Conservation (phyloP, 2,888 invertebrate genomes). For the Amaurobius ferox region DNA sequence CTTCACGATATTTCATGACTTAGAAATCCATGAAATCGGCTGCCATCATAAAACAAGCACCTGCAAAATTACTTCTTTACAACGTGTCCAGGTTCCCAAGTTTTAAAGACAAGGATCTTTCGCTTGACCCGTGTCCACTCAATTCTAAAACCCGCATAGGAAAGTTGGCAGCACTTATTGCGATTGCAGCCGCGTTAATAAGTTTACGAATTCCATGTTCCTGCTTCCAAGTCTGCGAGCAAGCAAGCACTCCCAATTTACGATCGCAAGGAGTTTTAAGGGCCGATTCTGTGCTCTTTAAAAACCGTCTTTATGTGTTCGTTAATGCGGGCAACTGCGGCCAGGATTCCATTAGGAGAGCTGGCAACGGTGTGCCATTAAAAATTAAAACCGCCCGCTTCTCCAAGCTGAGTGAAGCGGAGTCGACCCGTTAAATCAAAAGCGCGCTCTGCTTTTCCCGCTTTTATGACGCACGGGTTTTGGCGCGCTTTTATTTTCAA, state of each 20-base stretch:
- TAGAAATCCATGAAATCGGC: too few relatives aligned
- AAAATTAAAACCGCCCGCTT: constrained; percentile 55
- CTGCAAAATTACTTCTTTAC: too few relatives aligned
- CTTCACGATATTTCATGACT: too few relatives aligned
- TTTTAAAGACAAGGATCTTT: background rate
- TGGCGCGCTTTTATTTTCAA: constrained; percentile 54
- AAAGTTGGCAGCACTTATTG: background rate
- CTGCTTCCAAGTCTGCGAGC: background rate
- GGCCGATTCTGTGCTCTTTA: constrained; percentile 61
- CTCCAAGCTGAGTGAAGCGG: constrained; percentile 17
- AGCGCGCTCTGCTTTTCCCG: constrained; percentile 30
- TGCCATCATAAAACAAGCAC: too few relatives aligned
- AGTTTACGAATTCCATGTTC: constrained; percentile 25
- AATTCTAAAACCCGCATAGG: background rate
- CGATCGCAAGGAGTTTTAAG: constrained; percentile 48
- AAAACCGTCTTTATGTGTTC: constrained; percentile 66
- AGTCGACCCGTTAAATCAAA: constrained; percentile 56
- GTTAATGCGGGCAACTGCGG: constrained; percentile 58
- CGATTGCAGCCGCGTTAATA: background rate
- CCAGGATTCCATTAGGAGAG: constrained; percentile 62
- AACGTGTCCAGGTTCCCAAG: too few relatives aligned
- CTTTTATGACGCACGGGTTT: constrained; percentile 27
- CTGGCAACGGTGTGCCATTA: constrained; percentile 52
- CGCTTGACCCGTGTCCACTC: constrained; percentile 10
- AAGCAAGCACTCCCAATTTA: constrained; percentile 37